Evolutionary conservation across 2,113 vertebrate species (phyloP).

Genomic region (Dunckerocampus dactyliophorus): DNA sequence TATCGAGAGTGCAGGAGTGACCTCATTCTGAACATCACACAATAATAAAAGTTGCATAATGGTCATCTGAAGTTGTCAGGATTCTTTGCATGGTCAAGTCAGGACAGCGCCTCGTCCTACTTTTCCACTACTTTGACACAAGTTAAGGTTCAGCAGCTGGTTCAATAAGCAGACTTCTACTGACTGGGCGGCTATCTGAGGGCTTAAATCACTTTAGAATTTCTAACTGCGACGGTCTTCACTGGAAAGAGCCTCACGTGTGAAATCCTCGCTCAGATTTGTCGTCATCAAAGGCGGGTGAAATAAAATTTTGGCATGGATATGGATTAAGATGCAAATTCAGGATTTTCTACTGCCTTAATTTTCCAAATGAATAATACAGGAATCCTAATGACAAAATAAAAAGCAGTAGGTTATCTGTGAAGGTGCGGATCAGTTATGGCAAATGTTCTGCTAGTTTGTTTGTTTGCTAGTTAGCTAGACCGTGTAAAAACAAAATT

Average conservation of each 20-base stretch:
- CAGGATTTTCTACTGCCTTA: too few species aligned
- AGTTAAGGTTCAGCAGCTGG: conserved; percentile 32
- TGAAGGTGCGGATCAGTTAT: too few species aligned
- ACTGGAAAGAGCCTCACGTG: conserved; percentile 23
- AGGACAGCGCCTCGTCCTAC: conserved; percentile 41
- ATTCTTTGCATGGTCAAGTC: conserved; percentile 32
- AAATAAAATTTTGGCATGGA: background rate
- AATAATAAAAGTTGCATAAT: background rate
- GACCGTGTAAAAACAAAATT: too few species aligned
- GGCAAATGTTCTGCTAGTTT: too few species aligned
- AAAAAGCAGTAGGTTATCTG: too few species aligned
- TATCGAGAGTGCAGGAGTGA: background rate
- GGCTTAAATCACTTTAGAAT: conserved; percentile 33
- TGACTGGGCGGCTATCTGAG: conserved; percentile 29
- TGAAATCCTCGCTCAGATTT: conserved; percentile 25
- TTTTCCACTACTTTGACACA: conserved; percentile 42
- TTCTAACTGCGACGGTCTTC: conserved; percentile 35
- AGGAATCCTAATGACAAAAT: too few species aligned
- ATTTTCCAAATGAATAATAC: too few species aligned
- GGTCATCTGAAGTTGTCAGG: background rate
- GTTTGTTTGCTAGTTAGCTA: too few species aligned
- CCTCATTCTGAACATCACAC: background rate
- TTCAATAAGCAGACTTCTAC: conserved; percentile 39
- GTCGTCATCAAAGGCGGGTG: conserved; percentile 12
- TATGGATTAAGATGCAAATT: too few species aligned